Conservation (phyloP, 2,797 vertebrate species). For the Rhabdophis nuchalis region DNA sequence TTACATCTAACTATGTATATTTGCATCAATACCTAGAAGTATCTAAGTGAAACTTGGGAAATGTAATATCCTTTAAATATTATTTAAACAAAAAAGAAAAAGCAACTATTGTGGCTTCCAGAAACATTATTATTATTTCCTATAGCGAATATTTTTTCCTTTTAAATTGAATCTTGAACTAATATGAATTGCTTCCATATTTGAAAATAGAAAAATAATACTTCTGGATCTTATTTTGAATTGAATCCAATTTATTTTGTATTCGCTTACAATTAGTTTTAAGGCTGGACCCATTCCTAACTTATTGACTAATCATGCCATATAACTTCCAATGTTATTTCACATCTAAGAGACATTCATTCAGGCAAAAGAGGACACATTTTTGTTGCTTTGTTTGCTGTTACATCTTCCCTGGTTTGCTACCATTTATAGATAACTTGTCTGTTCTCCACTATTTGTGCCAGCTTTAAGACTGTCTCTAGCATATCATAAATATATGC, state of each 20-base stretch:
- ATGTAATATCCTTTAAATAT: neutral
- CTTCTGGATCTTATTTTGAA: neutral
- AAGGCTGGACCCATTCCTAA: neutral
- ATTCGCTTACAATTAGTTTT: neutral
- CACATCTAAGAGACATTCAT: slow-evolving; percentile 46
- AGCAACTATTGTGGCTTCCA: neutral
- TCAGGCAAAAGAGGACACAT: slow-evolving; percentile 1
- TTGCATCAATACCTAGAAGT: neutral
- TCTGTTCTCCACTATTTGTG: slow-evolving; percentile 18
- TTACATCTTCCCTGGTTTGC: neutral
- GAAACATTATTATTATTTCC: neutral
- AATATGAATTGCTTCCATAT: neutral
- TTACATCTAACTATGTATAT: neutral
- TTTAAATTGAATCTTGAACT: neutral
- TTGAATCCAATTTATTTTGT: neutral
- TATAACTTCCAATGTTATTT: slow-evolving; percentile 26
- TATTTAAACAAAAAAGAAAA: neutral
- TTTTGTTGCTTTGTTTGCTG: neutral
- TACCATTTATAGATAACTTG: neutral
- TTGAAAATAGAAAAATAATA: neutral
- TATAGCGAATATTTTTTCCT: neutral
- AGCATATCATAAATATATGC: slow-evolving; percentile 54
- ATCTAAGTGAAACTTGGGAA: neutral
- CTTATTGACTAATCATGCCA: slow-evolving; percentile 23
- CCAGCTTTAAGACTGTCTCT: slow-evolving; percentile 39